Conservation (phyloP, 2,113 vertebrate species). For the Maccullochella peelii region DNA sequence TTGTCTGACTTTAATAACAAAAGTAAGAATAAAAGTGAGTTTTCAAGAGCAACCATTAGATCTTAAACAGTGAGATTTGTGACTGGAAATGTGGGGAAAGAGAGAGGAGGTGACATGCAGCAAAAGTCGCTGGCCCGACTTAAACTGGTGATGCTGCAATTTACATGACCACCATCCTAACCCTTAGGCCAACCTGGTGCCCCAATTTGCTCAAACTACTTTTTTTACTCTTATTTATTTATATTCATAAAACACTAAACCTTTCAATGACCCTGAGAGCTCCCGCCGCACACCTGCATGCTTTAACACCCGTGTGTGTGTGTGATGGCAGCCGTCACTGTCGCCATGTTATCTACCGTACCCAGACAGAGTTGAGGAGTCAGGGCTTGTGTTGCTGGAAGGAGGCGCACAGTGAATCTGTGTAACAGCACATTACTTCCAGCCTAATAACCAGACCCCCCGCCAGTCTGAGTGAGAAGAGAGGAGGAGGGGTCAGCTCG, state of each 20-base stretch:
- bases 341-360: background rate
- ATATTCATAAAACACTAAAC: background rate
- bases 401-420: constrained; percentile 26
- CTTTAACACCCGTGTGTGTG: background rate
- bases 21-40: background rate
- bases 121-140: background rate
- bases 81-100: background rate
- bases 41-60: background rate
- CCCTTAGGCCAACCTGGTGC: constrained; percentile 5
- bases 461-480: constrained; percentile 51
- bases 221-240: background rate
- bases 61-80: background rate
- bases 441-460: constrained; percentile 80
- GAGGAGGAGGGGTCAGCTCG: constrained; percentile 48
- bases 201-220: background rate
- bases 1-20: background rate
- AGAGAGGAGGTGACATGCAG: background rate
- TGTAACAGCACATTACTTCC: constrained; percentile 81
- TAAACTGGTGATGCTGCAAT: background rate
- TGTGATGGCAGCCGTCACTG: constrained; percentile 1
- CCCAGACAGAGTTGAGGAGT: constrained; percentile 19
- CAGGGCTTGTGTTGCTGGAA: constrained; percentile 36
- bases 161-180: background rate
- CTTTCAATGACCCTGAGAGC: background rate
- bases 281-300: background rate